A percentile compares a stretch with the other conserved stretches of the same genome.
Conservation (phyloP, 2,888 invertebrate genomes). For the Hypercompe scribonia region DNA sequence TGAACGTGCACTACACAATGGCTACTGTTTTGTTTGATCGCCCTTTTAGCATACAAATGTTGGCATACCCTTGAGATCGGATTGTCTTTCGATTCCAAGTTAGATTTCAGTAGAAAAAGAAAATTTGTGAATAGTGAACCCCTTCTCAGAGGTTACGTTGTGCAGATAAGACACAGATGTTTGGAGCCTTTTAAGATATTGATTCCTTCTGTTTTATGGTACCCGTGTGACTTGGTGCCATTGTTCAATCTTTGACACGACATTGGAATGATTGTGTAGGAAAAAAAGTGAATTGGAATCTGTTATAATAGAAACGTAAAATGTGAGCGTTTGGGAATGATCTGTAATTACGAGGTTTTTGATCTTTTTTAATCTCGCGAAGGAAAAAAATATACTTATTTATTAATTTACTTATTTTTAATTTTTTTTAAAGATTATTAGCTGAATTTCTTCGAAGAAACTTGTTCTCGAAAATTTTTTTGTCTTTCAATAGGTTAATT, state of each 20-base stretch:
- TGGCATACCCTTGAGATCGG: constrained; percentile 49
- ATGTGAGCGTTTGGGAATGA: neutral
- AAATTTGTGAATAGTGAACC: constrained; percentile 32
- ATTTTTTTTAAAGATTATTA: too few relatives aligned
- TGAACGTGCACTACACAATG: constrained; percentile 49
- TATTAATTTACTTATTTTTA: too few relatives aligned
- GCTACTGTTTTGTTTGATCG: constrained; percentile 59
- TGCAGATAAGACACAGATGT: constrained; percentile 41
- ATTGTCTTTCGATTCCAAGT: constrained; percentile 50
- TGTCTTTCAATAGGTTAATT: neutral
- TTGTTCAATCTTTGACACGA: constrained; percentile 24
- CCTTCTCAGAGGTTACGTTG: constrained; percentile 37
- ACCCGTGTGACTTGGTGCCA: constrained; percentile 22
- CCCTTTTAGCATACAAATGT: constrained; percentile 64
- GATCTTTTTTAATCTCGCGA: too few relatives aligned
- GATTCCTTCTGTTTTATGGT: constrained; percentile 33
- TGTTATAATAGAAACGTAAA: neutral
- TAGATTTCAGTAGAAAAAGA: constrained; percentile 39
- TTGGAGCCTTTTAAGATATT: constrained; percentile 35
- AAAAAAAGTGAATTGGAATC: constrained; percentile 14
- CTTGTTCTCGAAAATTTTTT: neutral
- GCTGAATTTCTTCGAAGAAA: neutral
- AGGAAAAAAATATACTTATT: too few relatives aligned
- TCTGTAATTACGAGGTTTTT: too few relatives aligned
- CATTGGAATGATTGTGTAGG: constrained; percentile 17